Evolutionary conservation across 1,140 invertebrate species (phyloP).

Genomic region (Drosophila leontia): DNA sequence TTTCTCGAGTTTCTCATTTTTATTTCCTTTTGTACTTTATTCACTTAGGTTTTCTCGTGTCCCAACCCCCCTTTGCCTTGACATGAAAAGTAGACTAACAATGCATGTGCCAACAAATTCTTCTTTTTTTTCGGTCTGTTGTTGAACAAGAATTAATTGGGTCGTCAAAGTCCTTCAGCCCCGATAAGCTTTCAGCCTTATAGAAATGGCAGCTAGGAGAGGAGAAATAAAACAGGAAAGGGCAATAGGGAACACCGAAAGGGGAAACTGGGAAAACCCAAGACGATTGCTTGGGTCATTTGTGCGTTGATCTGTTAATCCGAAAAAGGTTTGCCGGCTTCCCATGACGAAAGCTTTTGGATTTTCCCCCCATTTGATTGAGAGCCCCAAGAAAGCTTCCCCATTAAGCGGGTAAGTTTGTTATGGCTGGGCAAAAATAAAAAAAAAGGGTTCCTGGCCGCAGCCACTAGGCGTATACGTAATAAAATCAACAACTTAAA

Average conservation of each 20-base stretch:
- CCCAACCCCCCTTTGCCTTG: not conserved
- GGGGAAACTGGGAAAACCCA: conserved; percentile 32
- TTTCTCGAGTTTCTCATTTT: conserved; percentile 53
- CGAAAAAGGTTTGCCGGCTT: conserved; percentile 58
- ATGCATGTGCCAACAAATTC: conserved; percentile 54
- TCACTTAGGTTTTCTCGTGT: conserved; percentile 22
- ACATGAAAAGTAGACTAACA: conserved; percentile 43
- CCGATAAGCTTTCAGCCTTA: conserved; percentile 67
- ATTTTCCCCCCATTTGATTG: conserved; percentile 53
- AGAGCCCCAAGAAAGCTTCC: conserved; percentile 37
- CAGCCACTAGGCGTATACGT: conserved; percentile 49
- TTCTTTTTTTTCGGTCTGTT: conserved; percentile 18
- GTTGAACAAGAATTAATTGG: conserved; percentile 70
- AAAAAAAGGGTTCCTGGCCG: conserved; percentile 27
- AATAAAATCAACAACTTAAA: conserved; percentile 54
- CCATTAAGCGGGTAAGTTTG: conserved; percentile 47
- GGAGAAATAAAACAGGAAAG: conserved; percentile 2
- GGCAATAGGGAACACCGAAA: not conserved
- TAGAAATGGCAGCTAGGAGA: conserved; percentile 47
- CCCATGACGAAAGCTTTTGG: conserved; percentile 33
- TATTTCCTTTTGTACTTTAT: conserved; percentile 49
- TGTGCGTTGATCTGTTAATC: conserved; percentile 77
- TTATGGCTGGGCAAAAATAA: not conserved
- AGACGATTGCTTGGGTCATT: conserved; percentile 59
- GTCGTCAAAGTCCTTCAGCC: conserved; percentile 70